Conservation (phyloP, 2,888 invertebrate species). For the Philereme transversata region DNA sequence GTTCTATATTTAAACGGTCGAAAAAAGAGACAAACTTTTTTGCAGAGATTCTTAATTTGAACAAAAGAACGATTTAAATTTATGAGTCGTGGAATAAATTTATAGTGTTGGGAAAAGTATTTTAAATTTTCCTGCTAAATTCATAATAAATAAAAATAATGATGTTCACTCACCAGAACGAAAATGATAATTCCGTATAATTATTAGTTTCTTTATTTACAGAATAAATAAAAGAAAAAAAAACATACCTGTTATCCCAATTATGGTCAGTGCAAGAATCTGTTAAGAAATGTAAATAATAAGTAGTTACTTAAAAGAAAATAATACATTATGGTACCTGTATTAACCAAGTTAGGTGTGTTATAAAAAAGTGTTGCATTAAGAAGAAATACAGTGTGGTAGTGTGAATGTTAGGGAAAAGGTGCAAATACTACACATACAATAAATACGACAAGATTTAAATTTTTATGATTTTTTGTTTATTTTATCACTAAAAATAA, state of each 20-base stretch:
- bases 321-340: conserved; percentile 17
- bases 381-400: conserved; percentile 58
- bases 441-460: conserved; percentile 61
- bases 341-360: conserved; percentile 44
- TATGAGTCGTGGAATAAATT: too few relatives aligned
- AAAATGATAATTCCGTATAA: conserved; percentile 7
- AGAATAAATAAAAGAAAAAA: conserved; percentile 26
- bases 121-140: background rate
- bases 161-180: conserved; percentile 30
- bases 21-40: conserved; percentile 2
- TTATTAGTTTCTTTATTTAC: conserved; percentile 10
- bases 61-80: too few relatives aligned
- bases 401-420: conserved; percentile 64
- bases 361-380: conserved; percentile 48
- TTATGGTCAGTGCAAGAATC: conserved; percentile 27
- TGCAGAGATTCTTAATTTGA: too few relatives aligned
- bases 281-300: conserved; percentile 18
- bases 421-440: conserved; percentile 60
- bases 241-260: conserved; percentile 37
- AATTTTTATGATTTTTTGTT: conserved; percentile 77
- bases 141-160: too few relatives aligned
- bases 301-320: conserved; percentile 14
- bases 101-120: background rate
- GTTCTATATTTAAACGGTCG: conserved; percentile 14
- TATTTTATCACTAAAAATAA: conserved; percentile 83